Conservation (phyloP, 92 coral and sea anemone genomes). For the Zoanthus solanderi region DNA sequence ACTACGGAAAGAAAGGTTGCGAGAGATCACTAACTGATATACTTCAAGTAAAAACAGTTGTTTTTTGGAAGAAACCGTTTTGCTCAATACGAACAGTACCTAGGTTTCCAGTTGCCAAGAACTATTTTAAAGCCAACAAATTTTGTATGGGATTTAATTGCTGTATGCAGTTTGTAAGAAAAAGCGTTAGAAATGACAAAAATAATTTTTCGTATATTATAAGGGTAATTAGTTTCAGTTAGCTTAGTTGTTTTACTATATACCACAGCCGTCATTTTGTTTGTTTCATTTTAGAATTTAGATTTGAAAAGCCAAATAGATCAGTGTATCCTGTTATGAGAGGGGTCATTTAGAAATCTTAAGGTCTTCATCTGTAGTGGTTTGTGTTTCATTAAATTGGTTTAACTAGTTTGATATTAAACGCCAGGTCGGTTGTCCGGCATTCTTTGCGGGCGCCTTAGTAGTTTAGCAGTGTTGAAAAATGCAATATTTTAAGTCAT, state of each 20-base stretch:
- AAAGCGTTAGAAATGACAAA: constrained; percentile 20
- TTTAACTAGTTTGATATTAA: not conserved
- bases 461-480: too few relatives aligned
- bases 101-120: not conserved
- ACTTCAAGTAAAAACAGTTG: not conserved
- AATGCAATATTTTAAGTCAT: too few relatives aligned
- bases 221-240: constrained; percentile 4
- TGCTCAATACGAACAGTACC: not conserved
- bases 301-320: not conserved
- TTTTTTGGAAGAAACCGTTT: not conserved
- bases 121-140: constrained; percentile 34
- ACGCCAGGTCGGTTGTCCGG: not conserved
- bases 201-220: constrained; percentile 11
- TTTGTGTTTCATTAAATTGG: not conserved
- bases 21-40: not conserved
- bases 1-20: not conserved
- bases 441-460: too few relatives aligned
- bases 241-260: constrained; percentile 6
- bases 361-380: not conserved
- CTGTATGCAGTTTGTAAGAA: constrained; percentile 28
- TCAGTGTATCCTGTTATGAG: not conserved
- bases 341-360: constrained; percentile 20
- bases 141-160: constrained; percentile 22
- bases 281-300: not conserved
- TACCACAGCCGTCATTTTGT: not conserved